Base-by-base conservation (phyloP, 1,140 invertebrate genomes). In the Eueides isabella region DNA sequence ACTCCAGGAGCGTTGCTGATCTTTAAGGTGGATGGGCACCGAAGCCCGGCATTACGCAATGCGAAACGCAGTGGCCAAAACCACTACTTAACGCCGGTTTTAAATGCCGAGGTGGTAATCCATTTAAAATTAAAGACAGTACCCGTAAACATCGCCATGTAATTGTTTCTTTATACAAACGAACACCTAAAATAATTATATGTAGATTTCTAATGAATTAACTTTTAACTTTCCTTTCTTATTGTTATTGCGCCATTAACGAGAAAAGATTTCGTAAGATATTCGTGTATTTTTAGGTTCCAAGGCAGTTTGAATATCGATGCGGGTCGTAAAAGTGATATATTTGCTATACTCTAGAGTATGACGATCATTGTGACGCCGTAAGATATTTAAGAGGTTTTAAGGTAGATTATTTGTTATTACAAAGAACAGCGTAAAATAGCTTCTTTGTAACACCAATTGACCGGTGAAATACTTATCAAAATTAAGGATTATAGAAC, bases 341-440 rank as follows among this genome's bases (percentile, higher is more conserved):
- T 55, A 55, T 55, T 19, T 44, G n/a, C 41, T 19, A 44, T 44
- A 44, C 48, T 55, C 48, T n/a, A 55, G 48, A 55, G 23, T 55
- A 55, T 26, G 48, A 55, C 11, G 19, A 23, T 23, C 19, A 55
- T 23, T 55, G 48, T 55, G 48, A 55, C 48, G 19, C 48, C 23
- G 9, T 55, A 26, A 55, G 48, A 19, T 55, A 26, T 55, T 26
- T 55, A 26, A 55, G 23, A 55, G 2, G 35, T 44, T 31, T 7
- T 44, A 44, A 44, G 41, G 41, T 38, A 16, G 4, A 38, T 16
- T 38, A 16, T 38, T 38, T 38, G 0, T 38, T 6, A 16, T 38
- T 0, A 38, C 35, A 38, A 1, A 16, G 14, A 16, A 38, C 35
- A 14, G 35, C 0, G 3, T 14, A 16, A 38, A 38, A 5, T 38